Evolutionary conservation across 2,888 invertebrate species (phyloP).

Genomic region (Hirtodrosophila confusa): DNA sequence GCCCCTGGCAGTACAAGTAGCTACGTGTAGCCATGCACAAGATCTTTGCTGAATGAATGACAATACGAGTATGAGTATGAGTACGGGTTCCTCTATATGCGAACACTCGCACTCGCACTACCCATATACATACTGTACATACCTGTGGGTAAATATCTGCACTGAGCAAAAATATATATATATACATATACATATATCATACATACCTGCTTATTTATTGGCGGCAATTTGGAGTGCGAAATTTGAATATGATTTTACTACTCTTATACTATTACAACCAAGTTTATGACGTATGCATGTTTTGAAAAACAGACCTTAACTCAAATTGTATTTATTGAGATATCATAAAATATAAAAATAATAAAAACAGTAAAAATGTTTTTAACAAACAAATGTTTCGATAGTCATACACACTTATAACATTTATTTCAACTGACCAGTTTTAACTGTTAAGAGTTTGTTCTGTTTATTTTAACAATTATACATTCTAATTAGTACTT

Average conservation of each 20-base stretch:
- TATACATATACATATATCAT: neutral
- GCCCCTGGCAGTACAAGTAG: conserved; percentile 13
- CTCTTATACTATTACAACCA: conserved; percentile 7
- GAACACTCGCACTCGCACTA: too few relatives aligned
- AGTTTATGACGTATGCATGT: conserved; percentile 13
- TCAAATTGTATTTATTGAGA: too few relatives aligned
- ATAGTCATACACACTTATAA: too few relatives aligned
- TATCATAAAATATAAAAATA: neutral
- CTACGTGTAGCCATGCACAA: conserved; percentile 70
- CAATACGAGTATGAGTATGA: conserved; percentile 31
- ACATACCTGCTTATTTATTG: neutral
- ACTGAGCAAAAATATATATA: conserved; percentile 37
- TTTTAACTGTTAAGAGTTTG: too few relatives aligned
- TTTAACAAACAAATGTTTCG: too few relatives aligned
- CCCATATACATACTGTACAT: conserved; percentile 2
- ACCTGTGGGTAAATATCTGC: conserved; percentile 12
- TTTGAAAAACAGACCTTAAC: too few relatives aligned
- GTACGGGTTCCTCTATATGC: conserved; percentile 15
- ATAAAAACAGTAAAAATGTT: neutral
- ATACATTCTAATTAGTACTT: too few relatives aligned
- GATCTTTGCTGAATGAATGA: conserved; percentile 60
- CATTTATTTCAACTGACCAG: too few relatives aligned
- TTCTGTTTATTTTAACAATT: too few relatives aligned
- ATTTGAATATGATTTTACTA: conserved; percentile 17
- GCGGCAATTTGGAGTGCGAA: conserved; percentile 27